These are phyloP conservation scores for Necrosyrtes monachus DNA, from an alignment of 2,797 vertebrate species.

Conservation along the genomic window DNA sequence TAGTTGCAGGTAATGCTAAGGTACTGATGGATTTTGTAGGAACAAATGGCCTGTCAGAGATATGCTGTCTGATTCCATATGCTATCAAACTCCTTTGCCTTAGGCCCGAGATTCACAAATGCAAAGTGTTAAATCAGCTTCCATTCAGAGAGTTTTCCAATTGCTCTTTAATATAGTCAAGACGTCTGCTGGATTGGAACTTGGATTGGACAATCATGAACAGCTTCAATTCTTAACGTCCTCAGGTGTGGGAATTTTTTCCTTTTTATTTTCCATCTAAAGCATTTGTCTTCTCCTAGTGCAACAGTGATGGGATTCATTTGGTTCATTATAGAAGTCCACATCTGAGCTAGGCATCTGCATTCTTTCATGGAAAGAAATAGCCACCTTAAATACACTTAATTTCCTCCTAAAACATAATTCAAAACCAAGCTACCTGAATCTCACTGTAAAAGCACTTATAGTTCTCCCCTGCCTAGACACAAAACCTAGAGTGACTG, in stretches of 20 bases:
- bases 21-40: not conserved
- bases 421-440: not conserved
- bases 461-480: not conserved
- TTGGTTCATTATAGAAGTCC: not conserved
- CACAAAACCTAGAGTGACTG: not conserved
- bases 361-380: not conserved
- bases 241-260: not conserved
- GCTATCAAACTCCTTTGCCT: not conserved
- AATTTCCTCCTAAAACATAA: not conserved
- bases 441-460: slow-evolving; percentile 27
- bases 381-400: not conserved
- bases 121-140: not conserved
- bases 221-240: not conserved
- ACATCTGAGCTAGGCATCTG: not conserved
- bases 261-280: not conserved
- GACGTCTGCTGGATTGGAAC: not conserved
- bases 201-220: not conserved
- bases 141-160: not conserved
- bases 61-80: not conserved
- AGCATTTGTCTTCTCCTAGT: not conserved
- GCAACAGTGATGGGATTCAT: not conserved
- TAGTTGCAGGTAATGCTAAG: not conserved
- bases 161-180: not conserved
- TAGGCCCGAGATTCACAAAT: not conserved
- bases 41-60: not conserved